Evolutionary conservation across 2,888 invertebrate species (phyloP).

Genomic region (Perithous albicinctus): DNA sequence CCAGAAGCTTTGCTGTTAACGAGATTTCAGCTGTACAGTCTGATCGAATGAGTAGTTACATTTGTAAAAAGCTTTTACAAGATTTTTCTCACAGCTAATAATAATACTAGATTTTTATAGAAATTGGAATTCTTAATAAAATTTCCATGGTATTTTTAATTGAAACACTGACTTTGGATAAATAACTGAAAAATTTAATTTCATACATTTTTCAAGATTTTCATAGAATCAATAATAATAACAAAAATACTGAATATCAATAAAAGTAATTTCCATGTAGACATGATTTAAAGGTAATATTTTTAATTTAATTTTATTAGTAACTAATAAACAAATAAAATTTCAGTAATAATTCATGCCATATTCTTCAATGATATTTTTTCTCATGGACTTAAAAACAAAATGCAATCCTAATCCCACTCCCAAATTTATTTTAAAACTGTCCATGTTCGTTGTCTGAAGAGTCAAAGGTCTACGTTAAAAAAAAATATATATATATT

Average conservation of each 20-base stretch:
- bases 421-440: background rate
- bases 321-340: background rate
- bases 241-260: no score
- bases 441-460: background rate
- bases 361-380: background rate
- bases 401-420: background rate
- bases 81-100: background rate
- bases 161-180: no score
- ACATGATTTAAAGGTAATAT: no score
- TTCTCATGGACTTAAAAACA: background rate
- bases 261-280: no score
- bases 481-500: no score
- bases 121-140: background rate
- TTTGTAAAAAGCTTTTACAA: background rate
- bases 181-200: no score
- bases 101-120: background rate
- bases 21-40: conserved; percentile 3
- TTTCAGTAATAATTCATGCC: no score
- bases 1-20: conserved; percentile 39
- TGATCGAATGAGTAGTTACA: conserved; percentile 1
- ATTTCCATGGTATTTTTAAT: background rate
- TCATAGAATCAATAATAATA: no score
- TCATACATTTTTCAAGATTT: no score
- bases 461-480: background rate
- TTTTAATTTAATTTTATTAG: background rate